Evolutionary conservation across 2,113 vertebrate genomes (phyloP).

Genomic region (Labeo rohita): DNA sequence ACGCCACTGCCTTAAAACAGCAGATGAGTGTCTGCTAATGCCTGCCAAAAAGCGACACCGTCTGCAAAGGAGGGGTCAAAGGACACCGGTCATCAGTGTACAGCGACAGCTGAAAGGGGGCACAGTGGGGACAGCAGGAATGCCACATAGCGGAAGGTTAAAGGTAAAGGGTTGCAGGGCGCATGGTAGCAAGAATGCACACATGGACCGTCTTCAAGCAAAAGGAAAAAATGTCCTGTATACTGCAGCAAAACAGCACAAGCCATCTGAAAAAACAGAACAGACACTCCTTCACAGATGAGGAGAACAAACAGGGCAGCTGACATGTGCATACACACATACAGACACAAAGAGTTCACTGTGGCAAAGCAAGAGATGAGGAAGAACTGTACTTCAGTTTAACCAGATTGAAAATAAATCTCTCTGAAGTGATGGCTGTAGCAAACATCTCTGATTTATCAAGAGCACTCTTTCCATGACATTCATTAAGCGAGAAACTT

Average conservation of each 20-base stretch:
- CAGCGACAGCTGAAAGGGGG: conserved; percentile 10
- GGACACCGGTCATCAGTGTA: not conserved
- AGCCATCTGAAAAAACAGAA: conserved; percentile 35
- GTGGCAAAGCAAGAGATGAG: conserved; percentile 3
- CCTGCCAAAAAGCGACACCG: not conserved
- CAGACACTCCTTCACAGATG: not conserved
- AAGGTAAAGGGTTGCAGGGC: conserved; percentile 14
- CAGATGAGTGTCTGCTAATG: conserved; percentile 22
- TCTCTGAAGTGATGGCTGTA: not conserved
- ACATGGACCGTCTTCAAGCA: conserved; percentile 5
- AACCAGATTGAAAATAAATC: not conserved
- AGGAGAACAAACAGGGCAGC: conserved; percentile 5
- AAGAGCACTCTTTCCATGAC: conserved; percentile 2
- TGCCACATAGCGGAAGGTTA: conserved; percentile 25
- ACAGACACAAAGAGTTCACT: conserved; percentile 15
- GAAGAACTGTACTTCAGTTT: not conserved
- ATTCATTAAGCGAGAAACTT: conserved; percentile 7
- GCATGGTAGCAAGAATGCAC: conserved; percentile 5
- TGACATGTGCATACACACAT: conserved; percentile 9
- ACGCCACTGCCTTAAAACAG: not conserved
- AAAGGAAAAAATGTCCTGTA: conserved; percentile 1
- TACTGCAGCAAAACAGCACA: conserved; percentile 8
- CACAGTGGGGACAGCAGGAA: conserved; percentile 4
- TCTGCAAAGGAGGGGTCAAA: conserved; percentile 33
- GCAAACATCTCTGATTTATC: conserved; percentile 24